Conservation (phyloP, 2,113 vertebrate species). For the Malaclemys terrapin region DNA sequence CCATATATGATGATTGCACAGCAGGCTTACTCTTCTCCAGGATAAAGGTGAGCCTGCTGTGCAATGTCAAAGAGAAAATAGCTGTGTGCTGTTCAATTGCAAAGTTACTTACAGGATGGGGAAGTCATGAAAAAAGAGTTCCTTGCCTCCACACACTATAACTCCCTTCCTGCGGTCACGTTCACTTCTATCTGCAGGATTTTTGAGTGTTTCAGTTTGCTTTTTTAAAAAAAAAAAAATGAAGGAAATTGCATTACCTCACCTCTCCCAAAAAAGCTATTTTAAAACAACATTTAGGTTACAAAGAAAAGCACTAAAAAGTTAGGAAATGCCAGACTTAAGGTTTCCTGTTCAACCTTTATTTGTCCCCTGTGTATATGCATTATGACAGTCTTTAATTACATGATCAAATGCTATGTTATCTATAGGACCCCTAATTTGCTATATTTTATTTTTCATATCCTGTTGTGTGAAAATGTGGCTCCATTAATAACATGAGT, state of each 20-base stretch:
- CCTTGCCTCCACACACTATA: not conserved
- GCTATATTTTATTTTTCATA: not conserved
- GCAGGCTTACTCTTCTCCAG: conserved; percentile 43
- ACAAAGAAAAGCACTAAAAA: not conserved
- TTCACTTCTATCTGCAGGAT: not conserved
- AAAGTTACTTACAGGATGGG: not conserved
- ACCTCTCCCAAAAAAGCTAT: not conserved
- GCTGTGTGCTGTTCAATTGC: not conserved
- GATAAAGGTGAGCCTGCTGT: conserved; percentile 44
- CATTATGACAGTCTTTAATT: not conserved
- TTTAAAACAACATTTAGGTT: not conserved
- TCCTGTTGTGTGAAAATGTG: not conserved
- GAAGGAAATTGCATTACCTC: not conserved
- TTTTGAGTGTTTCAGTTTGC: not conserved
- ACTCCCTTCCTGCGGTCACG: not conserved
- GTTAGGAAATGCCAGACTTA: not conserved
- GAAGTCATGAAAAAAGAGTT: conserved; percentile 1
- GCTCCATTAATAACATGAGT: not conserved
- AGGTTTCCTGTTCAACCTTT: not conserved
- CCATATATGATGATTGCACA: conserved; percentile 52
- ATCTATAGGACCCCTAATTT: not conserved
- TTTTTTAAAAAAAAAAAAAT: not conserved
- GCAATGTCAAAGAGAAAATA: conserved; percentile 34
- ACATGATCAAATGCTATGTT: not conserved
- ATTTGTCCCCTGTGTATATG: not conserved